Conservation (phyloP, 2,888 invertebrate genomes). For the Conomelus anceps region DNA sequence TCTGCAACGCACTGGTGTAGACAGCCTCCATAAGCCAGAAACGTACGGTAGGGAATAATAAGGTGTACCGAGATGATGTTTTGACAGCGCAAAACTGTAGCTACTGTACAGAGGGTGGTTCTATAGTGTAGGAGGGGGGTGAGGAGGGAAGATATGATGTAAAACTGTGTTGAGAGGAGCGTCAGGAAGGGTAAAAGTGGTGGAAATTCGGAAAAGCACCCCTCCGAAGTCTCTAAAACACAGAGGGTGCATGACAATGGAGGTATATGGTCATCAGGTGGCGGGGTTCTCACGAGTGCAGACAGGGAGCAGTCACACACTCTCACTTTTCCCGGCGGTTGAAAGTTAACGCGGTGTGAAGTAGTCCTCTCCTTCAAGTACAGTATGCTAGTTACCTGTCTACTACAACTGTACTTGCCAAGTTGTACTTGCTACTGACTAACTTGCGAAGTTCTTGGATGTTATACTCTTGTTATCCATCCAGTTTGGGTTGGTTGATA, state of each 20-base stretch:
- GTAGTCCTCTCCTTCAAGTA: background rate
- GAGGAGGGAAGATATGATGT: too few relatives aligned
- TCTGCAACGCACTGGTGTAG: too few relatives aligned
- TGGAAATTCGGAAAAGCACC: background rate
- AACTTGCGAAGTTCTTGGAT: background rate
- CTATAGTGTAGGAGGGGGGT: too few relatives aligned
- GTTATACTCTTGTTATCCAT: background rate
- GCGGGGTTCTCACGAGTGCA: background rate
- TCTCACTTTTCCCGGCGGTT: background rate
- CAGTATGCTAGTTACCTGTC: background rate
- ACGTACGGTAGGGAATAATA: background rate
- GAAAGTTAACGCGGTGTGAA: background rate
- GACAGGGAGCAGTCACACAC: background rate
- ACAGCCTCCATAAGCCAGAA: background rate
- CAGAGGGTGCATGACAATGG: background rate
- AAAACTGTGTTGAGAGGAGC: background rate
- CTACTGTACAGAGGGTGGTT: background rate
- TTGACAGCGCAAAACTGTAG: background rate
- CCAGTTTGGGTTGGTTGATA: too few relatives aligned
- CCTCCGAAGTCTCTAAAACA: background rate
- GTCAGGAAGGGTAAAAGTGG: background rate
- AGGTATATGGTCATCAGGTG: background rate
- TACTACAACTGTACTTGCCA: background rate
- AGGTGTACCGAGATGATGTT: background rate
- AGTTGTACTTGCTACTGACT: too few relatives aligned